Conservation (phyloP, 2,888 invertebrate species). For the Chironomus riparius region DNA sequence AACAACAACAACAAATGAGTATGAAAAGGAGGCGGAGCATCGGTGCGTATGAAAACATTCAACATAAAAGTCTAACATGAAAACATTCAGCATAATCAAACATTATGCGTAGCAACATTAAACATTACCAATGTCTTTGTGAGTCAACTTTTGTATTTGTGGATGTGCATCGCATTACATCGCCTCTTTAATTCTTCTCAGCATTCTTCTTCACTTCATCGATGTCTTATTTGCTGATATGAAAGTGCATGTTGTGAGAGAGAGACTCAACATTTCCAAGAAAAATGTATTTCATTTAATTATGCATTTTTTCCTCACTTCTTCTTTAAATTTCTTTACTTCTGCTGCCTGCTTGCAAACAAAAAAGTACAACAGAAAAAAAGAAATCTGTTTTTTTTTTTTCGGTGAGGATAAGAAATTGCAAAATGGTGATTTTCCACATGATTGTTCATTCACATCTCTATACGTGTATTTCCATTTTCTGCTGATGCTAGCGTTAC, state of each 20-base stretch:
- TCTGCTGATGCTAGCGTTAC: neutral
- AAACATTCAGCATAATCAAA: neutral
- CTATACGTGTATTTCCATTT: neutral
- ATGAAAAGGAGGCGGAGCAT: neutral
- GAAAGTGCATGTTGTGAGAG: conserved; percentile 19
- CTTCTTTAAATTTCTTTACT: neutral
- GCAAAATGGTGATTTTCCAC: conserved; percentile 6
- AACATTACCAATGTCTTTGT: neutral
- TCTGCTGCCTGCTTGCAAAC: neutral
- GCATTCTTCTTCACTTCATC: neutral
- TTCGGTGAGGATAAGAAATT: neutral
- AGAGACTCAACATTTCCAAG: neutral
- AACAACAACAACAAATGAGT: neutral
- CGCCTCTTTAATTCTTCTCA: neutral
- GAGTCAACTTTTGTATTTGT: neutral
- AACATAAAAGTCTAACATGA: neutral
- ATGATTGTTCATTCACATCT: neutral
- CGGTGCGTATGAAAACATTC: neutral
- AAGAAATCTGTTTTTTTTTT: neutral
- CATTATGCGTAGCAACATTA: neutral
- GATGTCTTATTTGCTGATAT: conserved; percentile 26
- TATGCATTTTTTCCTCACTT: neutral
- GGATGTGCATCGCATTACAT: neutral
- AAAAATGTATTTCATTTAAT: conserved; percentile 18
- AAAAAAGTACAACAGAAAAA: neutral